Evolutionary conservation across 2,797 vertebrate species (phyloP).

Genomic region (Forpus xanthops): DNA sequence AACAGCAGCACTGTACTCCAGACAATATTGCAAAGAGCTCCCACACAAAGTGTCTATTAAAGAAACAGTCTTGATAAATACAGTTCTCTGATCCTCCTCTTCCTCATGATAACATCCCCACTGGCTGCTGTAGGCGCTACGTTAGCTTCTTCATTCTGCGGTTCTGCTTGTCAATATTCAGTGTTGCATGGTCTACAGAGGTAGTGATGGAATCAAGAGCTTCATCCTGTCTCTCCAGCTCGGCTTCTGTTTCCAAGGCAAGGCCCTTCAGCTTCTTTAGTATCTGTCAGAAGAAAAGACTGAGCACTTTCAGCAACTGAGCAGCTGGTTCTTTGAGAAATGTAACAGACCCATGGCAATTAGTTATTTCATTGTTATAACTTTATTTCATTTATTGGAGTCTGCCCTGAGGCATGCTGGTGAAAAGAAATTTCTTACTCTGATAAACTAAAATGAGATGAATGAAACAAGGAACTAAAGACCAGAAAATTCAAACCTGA

Average conservation of each 20-base stretch:
- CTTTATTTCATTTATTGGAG: background rate
- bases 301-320: background rate
- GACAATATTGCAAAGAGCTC: background rate
- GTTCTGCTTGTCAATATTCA: slow-evolving; percentile 86
- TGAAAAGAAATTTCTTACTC: background rate
- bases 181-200: slow-evolving; percentile 82
- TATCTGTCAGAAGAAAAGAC: slow-evolving; percentile 77
- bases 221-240: slow-evolving; percentile 92
- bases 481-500: background rate
- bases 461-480: background rate
- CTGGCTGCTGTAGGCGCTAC: slow-evolving; percentile 4
- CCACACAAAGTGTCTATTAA: background rate
- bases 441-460: background rate
- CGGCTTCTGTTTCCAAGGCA: slow-evolving; percentile 87
- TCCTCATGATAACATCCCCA: rapidly evolving
- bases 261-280: slow-evolving; percentile 89
- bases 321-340: background rate
- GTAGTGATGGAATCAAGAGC: slow-evolving; percentile 82
- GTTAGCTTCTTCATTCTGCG: slow-evolving; percentile 85
- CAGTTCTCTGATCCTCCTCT: background rate
- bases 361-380: background rate
- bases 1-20: background rate
- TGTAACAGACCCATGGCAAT: rapidly evolving
- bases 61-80: background rate
- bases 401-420: background rate